A percentile compares a stretch with the other conserved stretches of the same genome.
Evolutionary conservation across 1,140 invertebrate genomes (phyloP).

Genomic region (Nephila pilipes): DNA sequence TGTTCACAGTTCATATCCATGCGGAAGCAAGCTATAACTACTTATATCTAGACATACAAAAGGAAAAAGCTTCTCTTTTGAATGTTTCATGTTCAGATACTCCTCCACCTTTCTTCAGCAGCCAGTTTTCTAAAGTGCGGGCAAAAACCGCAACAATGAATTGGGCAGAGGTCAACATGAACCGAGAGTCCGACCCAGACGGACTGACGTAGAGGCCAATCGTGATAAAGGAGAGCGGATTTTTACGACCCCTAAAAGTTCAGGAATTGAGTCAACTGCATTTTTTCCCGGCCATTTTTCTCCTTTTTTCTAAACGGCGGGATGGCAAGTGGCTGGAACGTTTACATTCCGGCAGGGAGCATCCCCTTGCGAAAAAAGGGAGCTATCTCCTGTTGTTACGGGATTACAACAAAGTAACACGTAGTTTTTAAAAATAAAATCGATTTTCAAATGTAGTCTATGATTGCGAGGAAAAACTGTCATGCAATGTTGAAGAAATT

Average conservation of each 20-base stretch:
- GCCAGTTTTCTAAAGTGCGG: not conserved
- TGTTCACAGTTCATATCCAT: no score
- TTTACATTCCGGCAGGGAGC: not conserved
- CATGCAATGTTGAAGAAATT: no score
- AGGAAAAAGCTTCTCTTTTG: no score
- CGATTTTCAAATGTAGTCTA: no score
- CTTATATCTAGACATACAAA: no score
- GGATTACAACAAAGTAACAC: no score
- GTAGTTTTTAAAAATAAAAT: no score
- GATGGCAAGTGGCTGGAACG: not conserved
- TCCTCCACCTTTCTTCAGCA: not conserved
- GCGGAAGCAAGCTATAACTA: no score
- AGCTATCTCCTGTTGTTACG: no score
- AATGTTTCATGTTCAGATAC: not conserved
- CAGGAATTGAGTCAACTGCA: conserved; percentile 66
- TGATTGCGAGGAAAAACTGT: no score
- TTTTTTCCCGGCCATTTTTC: not conserved
- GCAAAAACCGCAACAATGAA: conserved; percentile 2
- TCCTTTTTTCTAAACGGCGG: not conserved
- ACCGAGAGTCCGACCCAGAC: not conserved
- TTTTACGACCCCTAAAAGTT: conserved; percentile 67
- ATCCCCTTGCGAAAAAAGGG: not conserved
- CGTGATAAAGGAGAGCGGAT: conserved; percentile 59
- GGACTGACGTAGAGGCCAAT: conserved; percentile 42
- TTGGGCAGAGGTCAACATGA: not conserved